These are phyloP conservation scores for Drosophila neutralis DNA, from an alignment of 2,888 invertebrate genomes.

Conservation along the genomic window DNA sequence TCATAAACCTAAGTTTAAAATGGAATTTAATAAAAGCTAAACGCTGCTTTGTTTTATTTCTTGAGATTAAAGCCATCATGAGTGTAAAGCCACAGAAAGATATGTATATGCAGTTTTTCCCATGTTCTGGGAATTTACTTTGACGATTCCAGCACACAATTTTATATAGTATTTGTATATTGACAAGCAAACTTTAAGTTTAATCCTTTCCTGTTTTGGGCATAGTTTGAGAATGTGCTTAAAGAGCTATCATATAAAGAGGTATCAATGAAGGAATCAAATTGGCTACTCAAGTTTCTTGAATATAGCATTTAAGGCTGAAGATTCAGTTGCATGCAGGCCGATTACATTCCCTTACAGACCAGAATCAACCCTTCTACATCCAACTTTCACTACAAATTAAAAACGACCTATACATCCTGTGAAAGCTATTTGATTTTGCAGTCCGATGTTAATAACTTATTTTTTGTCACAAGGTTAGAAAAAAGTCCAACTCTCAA, in stretches of 20 bases:
- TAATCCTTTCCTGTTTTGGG: not conserved
- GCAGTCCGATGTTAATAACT: not conserved
- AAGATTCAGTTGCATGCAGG: not conserved
- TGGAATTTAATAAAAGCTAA: not conserved
- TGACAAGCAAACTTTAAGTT: not conserved
- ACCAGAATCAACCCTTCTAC: not conserved
- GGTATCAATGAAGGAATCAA: too few species aligned
- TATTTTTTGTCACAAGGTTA: not conserved
- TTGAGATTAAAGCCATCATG: too few species aligned
- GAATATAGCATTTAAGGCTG: not conserved
- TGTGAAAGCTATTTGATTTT: not conserved
- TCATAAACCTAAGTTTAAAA: not conserved
- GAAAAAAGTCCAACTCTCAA: not conserved
- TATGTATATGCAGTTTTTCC: not conserved
- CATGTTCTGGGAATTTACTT: not conserved
- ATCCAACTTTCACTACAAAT: not conserved
- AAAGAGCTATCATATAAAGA: not conserved
- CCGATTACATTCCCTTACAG: not conserved
- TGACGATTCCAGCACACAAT: not conserved
- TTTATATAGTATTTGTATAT: not conserved
- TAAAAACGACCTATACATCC: not conserved
- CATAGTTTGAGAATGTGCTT: not conserved
- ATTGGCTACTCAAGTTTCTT: not conserved
- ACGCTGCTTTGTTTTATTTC: too few species aligned
- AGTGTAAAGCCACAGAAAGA: not conserved